These are phyloP conservation scores for Meriones psammophilus DNA, from an alignment of 2,797 vertebrate genomes.

Conservation along the genomic window DNA sequence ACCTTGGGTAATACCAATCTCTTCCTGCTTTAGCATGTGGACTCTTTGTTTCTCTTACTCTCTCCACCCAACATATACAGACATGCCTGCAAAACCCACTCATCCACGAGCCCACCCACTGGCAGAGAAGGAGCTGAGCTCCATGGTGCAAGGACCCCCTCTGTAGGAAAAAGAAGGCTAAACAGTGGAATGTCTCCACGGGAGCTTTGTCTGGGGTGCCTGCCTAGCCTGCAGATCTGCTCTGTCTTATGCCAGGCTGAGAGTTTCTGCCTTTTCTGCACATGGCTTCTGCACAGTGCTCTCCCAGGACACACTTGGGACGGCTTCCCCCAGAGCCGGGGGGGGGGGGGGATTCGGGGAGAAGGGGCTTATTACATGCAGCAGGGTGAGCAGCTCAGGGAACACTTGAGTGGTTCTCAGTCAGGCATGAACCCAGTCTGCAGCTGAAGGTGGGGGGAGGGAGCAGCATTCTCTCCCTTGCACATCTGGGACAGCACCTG, in stretches of 20 bases:
- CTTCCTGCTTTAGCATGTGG: background rate
- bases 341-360: background rate
- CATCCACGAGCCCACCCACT: background rate
- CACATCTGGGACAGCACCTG: conserved; percentile 78
- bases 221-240: background rate
- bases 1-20: background rate
- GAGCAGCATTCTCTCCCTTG: background rate
- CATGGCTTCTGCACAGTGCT: background rate
- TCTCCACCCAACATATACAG: background rate
- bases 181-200: background rate
- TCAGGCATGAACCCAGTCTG: conserved; percentile 74
- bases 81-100: background rate
- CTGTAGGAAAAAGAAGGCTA: background rate
- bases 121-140: background rate
- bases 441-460: conserved; percentile 60
- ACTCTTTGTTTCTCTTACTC: background rate
- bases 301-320: background rate
- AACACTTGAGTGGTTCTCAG: conserved; percentile 81
- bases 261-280: background rate
- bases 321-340: conserved; percentile 28
- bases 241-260: background rate
- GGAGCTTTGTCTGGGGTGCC: background rate
- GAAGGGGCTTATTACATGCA: conserved; percentile 74
- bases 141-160: background rate
- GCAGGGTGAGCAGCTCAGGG: conserved; percentile 65